phyloP scores from a whole-genome alignment of 2,888 invertebrate species.

The Eledone cirrhosa region DNA sequence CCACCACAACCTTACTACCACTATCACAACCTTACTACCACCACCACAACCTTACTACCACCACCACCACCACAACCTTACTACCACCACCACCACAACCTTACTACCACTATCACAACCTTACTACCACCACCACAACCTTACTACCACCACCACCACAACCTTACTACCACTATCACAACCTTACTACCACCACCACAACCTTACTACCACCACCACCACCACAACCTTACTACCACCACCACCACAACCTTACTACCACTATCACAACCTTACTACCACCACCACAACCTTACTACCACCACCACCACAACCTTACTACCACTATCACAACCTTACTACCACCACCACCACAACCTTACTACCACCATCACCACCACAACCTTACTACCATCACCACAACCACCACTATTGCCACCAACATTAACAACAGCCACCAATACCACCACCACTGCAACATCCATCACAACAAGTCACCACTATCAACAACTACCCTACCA shows the following conservation, averaged over 20 bases:
- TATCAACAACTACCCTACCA: too few species aligned
- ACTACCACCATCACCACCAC: too few species aligned
- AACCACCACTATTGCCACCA: too few species aligned
- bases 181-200: neutral
- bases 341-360: neutral
- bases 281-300: neutral
- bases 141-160: neutral
- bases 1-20: neutral
- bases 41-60: neutral
- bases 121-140: neutral
- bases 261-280: too few species aligned
- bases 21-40: neutral
- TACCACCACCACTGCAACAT: neutral
- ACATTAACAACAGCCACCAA: too few species aligned
- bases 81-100: neutral
- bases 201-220: neutral
- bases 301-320: neutral
- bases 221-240: neutral
- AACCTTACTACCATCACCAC: neutral
- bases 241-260: neutral
- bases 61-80: too few species aligned
- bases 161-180: neutral
- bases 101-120: neutral
- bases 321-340: neutral
- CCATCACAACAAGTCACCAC: too few species aligned